Base-by-base conservation (phyloP, 2,113 vertebrate species). In the Corythornis vintsioides region DNA sequence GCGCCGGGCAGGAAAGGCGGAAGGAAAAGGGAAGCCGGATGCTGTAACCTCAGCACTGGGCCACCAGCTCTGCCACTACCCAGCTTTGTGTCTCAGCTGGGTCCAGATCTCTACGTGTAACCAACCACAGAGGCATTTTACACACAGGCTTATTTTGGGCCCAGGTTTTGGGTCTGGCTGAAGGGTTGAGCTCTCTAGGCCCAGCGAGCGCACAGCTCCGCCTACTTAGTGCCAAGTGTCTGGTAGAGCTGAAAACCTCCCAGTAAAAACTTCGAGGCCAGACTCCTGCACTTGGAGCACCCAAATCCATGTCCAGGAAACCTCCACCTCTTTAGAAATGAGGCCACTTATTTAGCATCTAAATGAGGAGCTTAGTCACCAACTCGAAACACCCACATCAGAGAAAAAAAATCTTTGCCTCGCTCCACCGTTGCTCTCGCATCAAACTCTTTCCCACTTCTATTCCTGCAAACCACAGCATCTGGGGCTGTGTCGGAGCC, bases 401-500 rank as follows among this genome's bases (percentile, higher is more conserved):
- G 80, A 83, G 92, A 83, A 85, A 87, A 83, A 93, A 83, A 85
- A 87, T 89, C 89, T 69, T 86, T 89, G 91, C 91, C 48, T 94
- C 56, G 86, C 90, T 92, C 85, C 89, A 92, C 91, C 92, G 80
- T 92, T 64, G 38, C 86, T 86, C 84, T 77, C 88, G 4, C 90
- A 95, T 91, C 91, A 93, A 92, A 90, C 90, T 77, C 95, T 94
- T 92, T 94, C 86, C 94, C 67, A 89, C 86, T 96, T 95, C 90
- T 96, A 89, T 95, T 95, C 93, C 95, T 96, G 91, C 94, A 86
- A 95, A 94, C 88, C 89, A 95, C 92, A 92, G 90, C 89, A 95
- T 95, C 94, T 94, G 94, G 94, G 94, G 91, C 91, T 96, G 92
- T 96, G 85, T 96, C 91, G 91, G 67, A 89, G 78, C 89, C 84